Percentiles rank a stretch among this genome's conserved stretches.
phyloP scores from a whole-genome alignment of 2,797 vertebrate species.

The Sebastiscus albofasciatus region DNA sequence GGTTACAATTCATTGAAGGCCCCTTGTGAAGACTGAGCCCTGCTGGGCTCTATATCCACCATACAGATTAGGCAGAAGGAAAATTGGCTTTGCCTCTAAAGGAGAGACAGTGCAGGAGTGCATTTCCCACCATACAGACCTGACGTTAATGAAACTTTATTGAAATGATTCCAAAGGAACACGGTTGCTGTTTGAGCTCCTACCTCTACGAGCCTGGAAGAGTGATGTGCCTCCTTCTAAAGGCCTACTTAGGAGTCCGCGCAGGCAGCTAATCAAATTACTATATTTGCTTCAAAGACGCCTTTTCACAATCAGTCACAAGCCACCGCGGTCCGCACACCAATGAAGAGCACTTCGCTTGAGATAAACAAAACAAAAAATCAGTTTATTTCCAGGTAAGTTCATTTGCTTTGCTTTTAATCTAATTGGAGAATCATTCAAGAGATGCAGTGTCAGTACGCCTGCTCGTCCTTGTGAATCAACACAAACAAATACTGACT shows the following conservation, averaged over 20 bases:
- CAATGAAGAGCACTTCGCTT: slow-evolving; percentile 31
- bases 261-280: slow-evolving; percentile 66
- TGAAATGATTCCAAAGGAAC: slow-evolving; percentile 59
- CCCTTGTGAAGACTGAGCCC: slow-evolving; percentile 39
- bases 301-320: slow-evolving; percentile 47
- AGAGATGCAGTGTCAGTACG: slow-evolving; percentile 5
- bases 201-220: slow-evolving; percentile 19
- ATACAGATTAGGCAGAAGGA: slow-evolving; percentile 53
- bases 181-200: slow-evolving; percentile 35
- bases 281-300: slow-evolving; percentile 46
- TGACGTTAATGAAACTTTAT: slow-evolving; percentile 73
- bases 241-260: slow-evolving; percentile 58
- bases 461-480: background rate
- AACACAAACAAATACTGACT: slow-evolving; percentile 2
- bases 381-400: slow-evolving; percentile 38
- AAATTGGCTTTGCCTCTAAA: slow-evolving; percentile 42
- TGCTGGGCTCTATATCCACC: slow-evolving; percentile 44
- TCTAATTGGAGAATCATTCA: slow-evolving; percentile 46
- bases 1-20: slow-evolving; percentile 56
- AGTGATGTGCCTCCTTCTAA: slow-evolving; percentile 51
- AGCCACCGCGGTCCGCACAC: slow-evolving; percentile 26
- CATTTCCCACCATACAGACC: slow-evolving; percentile 42
- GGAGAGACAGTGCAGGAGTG: slow-evolving; percentile 15
- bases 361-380: slow-evolving; percentile 23
- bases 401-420: slow-evolving; percentile 61